Base-by-base conservation (phyloP, 2,113 vertebrate genomes). In the Apistogramma diplotaenia region DNA sequence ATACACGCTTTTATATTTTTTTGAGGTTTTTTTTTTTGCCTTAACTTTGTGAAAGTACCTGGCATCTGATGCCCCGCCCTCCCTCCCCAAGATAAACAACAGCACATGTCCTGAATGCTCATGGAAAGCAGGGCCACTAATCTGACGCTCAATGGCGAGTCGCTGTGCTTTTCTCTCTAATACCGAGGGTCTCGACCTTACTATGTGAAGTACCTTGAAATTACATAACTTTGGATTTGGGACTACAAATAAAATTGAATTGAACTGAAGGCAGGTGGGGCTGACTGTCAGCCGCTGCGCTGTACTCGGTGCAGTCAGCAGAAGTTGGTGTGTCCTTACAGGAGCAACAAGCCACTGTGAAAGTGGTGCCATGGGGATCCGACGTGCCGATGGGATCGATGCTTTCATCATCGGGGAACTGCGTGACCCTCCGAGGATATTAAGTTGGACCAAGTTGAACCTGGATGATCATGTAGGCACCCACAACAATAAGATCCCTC, bases 151-250 rank as follows among this genome's bases (percentile, higher is more conserved):
- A 2, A 25, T 29, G 13, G 43, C 49, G 65, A 70, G 51, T 13
- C 10, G 37, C 65, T 49, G 43, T 43, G 16, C 49, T 70, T 49
- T n/a, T 29, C 65, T 27, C 40, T 49, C 16, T 70, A 70, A 70
- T 70, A 70, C 43, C 10, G 5, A 67, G 46, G 62, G 62, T 49
- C 40, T 0, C 29, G 2, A 70, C 62, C 62, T 49, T 29, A 25
- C 23, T 49, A 49, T 70, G 62, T 19, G 19, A 70, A 70, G 65
- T 51, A 43, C 25, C 65, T 19, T 18, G 46, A 46, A 5, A 2
- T 70, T 70, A 70, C 23, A 70, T 70, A 70, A 70, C 43, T 19
- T 70, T 51, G 65, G 65, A 70, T 70, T 70, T 70, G 65, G 25
- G 43, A 31, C 0, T 29, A 25, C 27, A 70, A 49, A 31, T 70